Evolutionary conservation across 2,797 vertebrate species (phyloP).

Genomic region (Chiloscyllium punctatum): DNA sequence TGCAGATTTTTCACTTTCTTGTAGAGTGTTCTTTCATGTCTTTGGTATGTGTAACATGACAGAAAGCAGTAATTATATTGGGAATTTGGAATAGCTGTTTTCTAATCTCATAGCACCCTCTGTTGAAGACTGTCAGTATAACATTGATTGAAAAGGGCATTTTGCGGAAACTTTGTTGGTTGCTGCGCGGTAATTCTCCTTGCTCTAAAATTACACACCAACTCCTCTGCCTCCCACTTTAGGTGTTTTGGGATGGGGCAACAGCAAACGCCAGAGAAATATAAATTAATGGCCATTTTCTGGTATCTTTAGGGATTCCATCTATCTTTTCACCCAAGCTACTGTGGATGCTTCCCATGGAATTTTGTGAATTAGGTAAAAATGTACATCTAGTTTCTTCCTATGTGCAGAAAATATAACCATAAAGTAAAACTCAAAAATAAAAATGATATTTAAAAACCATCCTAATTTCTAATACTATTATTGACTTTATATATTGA

Average conservation of each 20-base stretch:
- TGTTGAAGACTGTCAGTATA: not conserved
- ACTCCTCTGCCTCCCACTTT: not conserved
- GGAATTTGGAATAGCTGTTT: not conserved
- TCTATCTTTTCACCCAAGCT: not conserved
- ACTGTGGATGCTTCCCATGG: not conserved
- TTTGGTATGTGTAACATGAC: not conserved
- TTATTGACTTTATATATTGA: not conserved
- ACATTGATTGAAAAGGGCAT: not conserved
- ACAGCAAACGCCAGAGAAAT: not conserved
- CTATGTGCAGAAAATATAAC: not conserved
- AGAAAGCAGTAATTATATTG: not conserved
- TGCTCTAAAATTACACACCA: not conserved
- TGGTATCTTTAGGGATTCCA: not conserved
- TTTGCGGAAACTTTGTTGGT: not conserved
- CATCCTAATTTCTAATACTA: not conserved
- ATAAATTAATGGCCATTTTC: not conserved
- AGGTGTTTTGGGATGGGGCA: not conserved
- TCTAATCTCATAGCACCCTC: conserved; percentile 9
- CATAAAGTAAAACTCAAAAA: not conserved
- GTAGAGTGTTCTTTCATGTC: not conserved
- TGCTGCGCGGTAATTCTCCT: not conserved
- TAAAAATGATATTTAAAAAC: not conserved
- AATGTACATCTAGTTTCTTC: not conserved
- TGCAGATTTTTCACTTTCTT: not conserved
- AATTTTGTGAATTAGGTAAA: not conserved